A percentile compares a stretch with the other conserved stretches of the same genome.
phyloP scores from a whole-genome alignment of 2,113 vertebrate genomes.

The Eubucco bourcierii region DNA sequence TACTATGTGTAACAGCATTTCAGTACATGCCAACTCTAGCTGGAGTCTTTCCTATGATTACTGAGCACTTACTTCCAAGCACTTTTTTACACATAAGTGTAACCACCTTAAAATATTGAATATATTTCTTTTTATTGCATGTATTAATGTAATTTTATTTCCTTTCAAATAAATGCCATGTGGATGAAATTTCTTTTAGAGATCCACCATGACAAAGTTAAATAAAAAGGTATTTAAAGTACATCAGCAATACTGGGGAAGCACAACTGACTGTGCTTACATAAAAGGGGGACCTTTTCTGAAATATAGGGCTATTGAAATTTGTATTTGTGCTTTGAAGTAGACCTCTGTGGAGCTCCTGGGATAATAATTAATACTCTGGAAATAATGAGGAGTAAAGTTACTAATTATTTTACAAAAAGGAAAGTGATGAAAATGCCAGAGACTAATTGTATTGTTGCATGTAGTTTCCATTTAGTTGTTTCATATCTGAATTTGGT shows the following conservation, averaged over 20 bases:
- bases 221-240: neutral
- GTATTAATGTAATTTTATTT: neutral
- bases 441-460: neutral
- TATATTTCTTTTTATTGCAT: neutral
- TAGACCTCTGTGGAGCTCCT: neutral
- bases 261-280: neutral
- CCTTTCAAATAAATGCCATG: neutral
- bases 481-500: neutral
- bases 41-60: neutral
- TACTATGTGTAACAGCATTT: neutral
- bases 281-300: neutral
- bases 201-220: neutral
- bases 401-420: neutral
- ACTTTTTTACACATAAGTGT: neutral
- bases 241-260: neutral
- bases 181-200: neutral
- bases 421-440: neutral
- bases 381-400: neutral
- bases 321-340: neutral
- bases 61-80: neutral
- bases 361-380: neutral
- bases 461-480: neutral
- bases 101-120: neutral
- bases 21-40: neutral
- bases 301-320: neutral